A percentile compares a stretch with the other conserved stretches of the same genome.
These are phyloP conservation scores for Zophobas morio DNA, from an alignment of 1,140 invertebrate genomes.

Conservation along the genomic window DNA sequence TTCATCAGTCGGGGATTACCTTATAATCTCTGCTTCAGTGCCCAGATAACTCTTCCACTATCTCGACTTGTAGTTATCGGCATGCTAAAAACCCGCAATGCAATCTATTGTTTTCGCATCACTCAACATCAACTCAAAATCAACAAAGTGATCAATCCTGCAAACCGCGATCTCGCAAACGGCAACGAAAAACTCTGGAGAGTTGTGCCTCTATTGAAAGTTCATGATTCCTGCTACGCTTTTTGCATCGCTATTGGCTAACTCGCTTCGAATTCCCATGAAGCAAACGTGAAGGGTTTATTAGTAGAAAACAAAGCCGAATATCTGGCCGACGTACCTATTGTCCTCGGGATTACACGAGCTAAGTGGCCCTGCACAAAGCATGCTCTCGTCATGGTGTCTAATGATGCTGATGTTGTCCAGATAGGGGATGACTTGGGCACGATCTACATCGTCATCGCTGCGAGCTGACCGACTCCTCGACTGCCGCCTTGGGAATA, in stretches of 20 bases:
- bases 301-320: slow-evolving; percentile 56
- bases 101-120: background rate
- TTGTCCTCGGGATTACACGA: slow-evolving; percentile 59
- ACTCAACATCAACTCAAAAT: background rate
- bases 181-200: too few species aligned
- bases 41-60: too few species aligned
- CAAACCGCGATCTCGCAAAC: too few species aligned
- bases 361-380: slow-evolving; percentile 61
- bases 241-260: slow-evolving; percentile 1
- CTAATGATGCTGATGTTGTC: slow-evolving; percentile 60
- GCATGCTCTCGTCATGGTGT: slow-evolving; percentile 58
- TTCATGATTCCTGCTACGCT: too few species aligned
- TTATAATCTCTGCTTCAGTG: too few species aligned
- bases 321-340: slow-evolving; percentile 51
- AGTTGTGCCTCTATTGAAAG: too few species aligned
- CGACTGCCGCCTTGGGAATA: slow-evolving; percentile 47
- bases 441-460: slow-evolving; percentile 58
- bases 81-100: too few species aligned
- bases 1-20: too few species aligned
- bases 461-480: slow-evolving; percentile 25
- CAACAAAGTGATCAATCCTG: too few species aligned
- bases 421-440: slow-evolving; percentile 55
- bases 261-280: slow-evolving; percentile 43
- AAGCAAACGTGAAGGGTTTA: slow-evolving; percentile 47
- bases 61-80: too few species aligned